Percentiles rank a stretch among this genome's conserved stretches.
phyloP scores from a whole-genome alignment of 1,140 invertebrate genomes.

The Pectinophora gossypiella region DNA sequence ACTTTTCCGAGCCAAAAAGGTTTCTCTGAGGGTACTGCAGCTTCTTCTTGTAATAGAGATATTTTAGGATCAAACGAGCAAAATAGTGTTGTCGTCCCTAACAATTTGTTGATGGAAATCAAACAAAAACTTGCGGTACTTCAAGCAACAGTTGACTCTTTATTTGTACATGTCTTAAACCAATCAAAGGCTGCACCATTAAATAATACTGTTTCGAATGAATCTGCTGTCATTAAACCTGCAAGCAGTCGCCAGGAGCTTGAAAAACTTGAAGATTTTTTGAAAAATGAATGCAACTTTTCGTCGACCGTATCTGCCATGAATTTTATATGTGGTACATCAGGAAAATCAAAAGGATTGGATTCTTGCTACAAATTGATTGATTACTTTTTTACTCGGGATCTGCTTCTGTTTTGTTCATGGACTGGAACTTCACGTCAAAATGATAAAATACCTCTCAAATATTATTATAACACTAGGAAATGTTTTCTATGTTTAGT shows the following conservation, averaged over 20 bases:
- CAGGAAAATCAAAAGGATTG: not conserved
- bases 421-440: not conserved
- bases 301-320: not conserved
- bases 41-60: too few species aligned
- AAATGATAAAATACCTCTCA: not conserved
- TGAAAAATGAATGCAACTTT: not conserved
- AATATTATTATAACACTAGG: not conserved
- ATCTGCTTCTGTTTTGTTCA: not conserved
- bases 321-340: not conserved
- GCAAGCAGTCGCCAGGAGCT: not conserved
- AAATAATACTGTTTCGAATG: not conserved
- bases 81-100: too few species aligned
- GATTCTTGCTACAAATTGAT: not conserved
- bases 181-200: not conserved
- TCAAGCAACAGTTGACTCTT: not conserved
- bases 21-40: too few species aligned
- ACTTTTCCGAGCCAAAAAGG: too few species aligned
- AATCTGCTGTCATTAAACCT: not conserved
- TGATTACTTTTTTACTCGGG: not conserved
- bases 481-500: not conserved
- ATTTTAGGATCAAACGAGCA: too few species aligned
- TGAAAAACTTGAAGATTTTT: not conserved
- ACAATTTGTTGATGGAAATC: too few species aligned
- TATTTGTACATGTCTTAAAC: not conserved
- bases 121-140: not conserved